Evolutionary conservation across 2,888 invertebrate genomes (phyloP), one percentile per base, ranked within the genome.

Genomic region (Neoscelio sp.): DNA sequence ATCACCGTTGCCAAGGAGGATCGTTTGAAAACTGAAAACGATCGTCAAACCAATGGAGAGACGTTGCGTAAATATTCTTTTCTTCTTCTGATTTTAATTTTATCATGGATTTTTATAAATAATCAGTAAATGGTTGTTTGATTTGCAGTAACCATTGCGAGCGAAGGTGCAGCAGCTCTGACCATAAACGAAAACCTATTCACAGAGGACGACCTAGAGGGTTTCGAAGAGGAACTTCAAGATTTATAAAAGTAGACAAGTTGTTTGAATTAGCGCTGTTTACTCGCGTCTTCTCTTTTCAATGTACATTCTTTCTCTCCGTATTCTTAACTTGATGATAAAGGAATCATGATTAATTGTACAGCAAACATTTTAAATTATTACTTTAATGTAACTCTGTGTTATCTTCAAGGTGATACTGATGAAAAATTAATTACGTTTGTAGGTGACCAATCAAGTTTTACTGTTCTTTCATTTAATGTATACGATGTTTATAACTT

Each of bases 131-230:
- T n/a, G n/a, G n/a, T n/a, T n/a, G n/a, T n/a, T n/a, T n/a, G 6
- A 46, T 44, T 75, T 80, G 12, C 26, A 85, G 85, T 82, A 12
- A 82, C 83, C 15, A 54, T 88, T 40, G 85, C 82, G 26, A 87
- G 85, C 12, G 92, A 91, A 82, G 91, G 90, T 52, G 92, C 92
- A 28, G 91, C 93, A 70, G 94, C 94, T 4, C 95, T 95, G 38
- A 96, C 97, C 58, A 97, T 98, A 83, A 97, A 98, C 90, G 97
- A 97, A 90, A 96, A 97, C 91, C 93, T 98, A n/a, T 98, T 98
- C 92, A 93, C 95, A 17, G 97, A 96, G 86, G 96, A 96, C 88
- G 96, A 96, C 86, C 91, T 96, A 62, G 96, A 94, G 80, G 94
- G 93, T 74, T 89, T 95, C 82, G 95, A 97, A 85, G 96, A 97